Conservation (phyloP, 1,140 invertebrate genomes). For the Pseudomyrmex gracilis region DNA sequence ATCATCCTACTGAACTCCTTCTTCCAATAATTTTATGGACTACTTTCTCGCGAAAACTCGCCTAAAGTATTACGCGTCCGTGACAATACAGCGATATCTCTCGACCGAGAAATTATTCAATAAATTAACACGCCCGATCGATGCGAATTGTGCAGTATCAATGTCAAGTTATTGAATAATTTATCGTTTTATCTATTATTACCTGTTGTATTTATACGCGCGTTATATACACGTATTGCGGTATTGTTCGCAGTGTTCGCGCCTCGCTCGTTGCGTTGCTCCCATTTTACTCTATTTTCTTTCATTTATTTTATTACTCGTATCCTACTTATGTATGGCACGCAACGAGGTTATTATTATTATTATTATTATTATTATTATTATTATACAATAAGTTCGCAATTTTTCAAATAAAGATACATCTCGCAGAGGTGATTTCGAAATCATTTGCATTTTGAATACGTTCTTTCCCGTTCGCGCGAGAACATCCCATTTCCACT, state of each 20-base stretch:
- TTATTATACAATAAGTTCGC: no score
- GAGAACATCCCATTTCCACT: neutral
- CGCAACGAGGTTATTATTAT: no score
- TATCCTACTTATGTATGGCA: no score
- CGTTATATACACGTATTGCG: no score
- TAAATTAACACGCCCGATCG: neutral
- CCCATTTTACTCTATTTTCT: no score
- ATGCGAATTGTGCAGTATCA: neutral
- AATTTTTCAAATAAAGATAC: no score
- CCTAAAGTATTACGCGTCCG: neutral
- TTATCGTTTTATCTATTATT: neutral
- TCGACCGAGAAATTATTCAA: constrained; percentile 9
- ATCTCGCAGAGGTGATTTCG: neutral
- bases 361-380: no score
- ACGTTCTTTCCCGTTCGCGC: no score
- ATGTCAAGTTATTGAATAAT: neutral
- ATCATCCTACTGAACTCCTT: constrained; percentile 44
- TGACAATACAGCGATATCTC: constrained; percentile 19
- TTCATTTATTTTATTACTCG: no score
- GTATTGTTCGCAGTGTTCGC: no score
- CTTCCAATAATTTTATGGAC: neutral
- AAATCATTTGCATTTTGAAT: neutral
- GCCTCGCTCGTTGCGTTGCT: no score
- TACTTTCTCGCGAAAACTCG: constrained; percentile 35
- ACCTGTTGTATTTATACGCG: neutral